Evolutionary conservation across 2,888 invertebrate genomes (phyloP).

Genomic region (Morpho deidamia): DNA sequence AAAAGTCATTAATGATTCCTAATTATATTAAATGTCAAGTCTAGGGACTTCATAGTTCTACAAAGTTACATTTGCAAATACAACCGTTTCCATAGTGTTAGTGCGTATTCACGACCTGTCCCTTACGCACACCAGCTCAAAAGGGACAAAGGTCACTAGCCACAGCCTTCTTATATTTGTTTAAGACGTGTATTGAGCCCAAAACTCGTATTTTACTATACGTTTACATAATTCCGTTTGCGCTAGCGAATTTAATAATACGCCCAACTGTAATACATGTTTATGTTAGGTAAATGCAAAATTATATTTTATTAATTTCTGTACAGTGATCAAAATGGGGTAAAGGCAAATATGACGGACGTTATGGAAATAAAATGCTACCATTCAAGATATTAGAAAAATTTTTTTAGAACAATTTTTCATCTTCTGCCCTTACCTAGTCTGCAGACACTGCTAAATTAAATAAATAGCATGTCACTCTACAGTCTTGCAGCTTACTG

Average conservation of each 20-base stretch:
- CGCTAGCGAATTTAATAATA: slow-evolving; percentile 13
- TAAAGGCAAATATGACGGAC: too few species aligned
- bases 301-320: too few species aligned
- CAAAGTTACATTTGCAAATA: slow-evolving; percentile 72
- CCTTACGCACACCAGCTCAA: slow-evolving; percentile 62
- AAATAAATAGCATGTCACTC: too few species aligned
- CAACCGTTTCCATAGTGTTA: slow-evolving; percentile 48
- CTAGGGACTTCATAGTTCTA: slow-evolving; percentile 34
- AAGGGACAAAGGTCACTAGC: slow-evolving; percentile 75
- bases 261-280: slow-evolving; percentile 28
- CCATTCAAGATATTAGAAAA: too few species aligned
- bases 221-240: slow-evolving; percentile 10
- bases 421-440: too few species aligned
- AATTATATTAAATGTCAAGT: slow-evolving; percentile 3
- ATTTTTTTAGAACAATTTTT: too few species aligned
- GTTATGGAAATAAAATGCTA: too few species aligned
- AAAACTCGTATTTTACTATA: slow-evolving; percentile 47
- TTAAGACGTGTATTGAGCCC: slow-evolving; percentile 69
- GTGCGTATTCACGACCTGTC: slow-evolving; percentile 52
- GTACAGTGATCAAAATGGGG: too few species aligned
- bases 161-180: slow-evolving; percentile 74
- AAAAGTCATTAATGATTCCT: too few species aligned
- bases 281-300: too few species aligned
- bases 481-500: too few species aligned
- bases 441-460: too few species aligned